Percentiles rank a stretch among this genome's conserved stretches.
phyloP scores from a whole-genome alignment of 2,797 vertebrate species.

The Galaxias olidus region DNA sequence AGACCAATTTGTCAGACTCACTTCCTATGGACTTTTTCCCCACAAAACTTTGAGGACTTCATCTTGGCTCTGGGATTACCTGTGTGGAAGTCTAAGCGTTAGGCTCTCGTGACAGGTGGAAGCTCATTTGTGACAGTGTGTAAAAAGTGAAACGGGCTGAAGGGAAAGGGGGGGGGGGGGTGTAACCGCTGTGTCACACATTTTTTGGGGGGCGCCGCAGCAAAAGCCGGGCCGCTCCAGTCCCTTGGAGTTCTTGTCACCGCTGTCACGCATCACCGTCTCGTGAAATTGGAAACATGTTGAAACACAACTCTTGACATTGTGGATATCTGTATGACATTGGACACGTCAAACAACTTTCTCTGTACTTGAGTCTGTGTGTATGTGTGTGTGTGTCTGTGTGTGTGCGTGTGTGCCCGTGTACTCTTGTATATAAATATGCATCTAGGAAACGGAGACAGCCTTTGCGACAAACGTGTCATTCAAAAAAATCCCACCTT shows the following conservation, averaged over 20 bases:
- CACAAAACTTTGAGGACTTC: slow-evolving; percentile 35
- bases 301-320: slow-evolving; percentile 75
- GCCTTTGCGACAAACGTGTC: too few species aligned
- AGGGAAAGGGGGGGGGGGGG: slow-evolving; percentile 19
- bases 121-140: slow-evolving; percentile 52
- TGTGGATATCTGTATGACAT: slow-evolving; percentile 72
- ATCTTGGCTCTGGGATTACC: slow-evolving; percentile 29
- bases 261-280: slow-evolving; percentile 73
- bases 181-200: slow-evolving; percentile 55
- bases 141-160: slow-evolving; percentile 39
- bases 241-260: slow-evolving; percentile 66
- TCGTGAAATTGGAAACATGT: slow-evolving; percentile 76
- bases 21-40: neutral
- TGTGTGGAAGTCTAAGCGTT: slow-evolving; percentile 22
- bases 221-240: slow-evolving; percentile 56
- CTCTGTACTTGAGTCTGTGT: slow-evolving; percentile 24
- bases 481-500: neutral
- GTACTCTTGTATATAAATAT: slow-evolving; percentile 17
- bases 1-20: neutral
- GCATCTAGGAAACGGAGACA: neutral
- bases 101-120: slow-evolving; percentile 45
- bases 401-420: slow-evolving; percentile 50
- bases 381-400: slow-evolving; percentile 37
- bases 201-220: slow-evolving; percentile 44
- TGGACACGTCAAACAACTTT: slow-evolving; percentile 52